Evolutionary conservation across 2,888 invertebrate genomes (phyloP).

Genomic region (Nasonia oneida): DNA sequence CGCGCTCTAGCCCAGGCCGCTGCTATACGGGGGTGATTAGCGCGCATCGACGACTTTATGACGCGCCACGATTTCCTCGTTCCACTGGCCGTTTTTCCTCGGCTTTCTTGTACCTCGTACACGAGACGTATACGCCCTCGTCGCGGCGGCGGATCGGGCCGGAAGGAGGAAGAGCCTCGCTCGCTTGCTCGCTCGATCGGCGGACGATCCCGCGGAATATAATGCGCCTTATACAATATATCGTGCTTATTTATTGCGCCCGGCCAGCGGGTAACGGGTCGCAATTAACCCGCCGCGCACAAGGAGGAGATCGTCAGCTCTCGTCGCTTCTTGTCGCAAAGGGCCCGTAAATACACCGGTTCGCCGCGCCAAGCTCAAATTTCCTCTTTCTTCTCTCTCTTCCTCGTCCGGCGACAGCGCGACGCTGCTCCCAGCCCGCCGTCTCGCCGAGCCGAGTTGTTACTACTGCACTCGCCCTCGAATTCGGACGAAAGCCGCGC

Average conservation of each 20-base stretch:
- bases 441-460: not conserved
- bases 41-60: slow-evolving; percentile 66
- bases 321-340: slow-evolving; percentile 22
- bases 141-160: slow-evolving; percentile 56
- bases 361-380: slow-evolving; percentile 38
- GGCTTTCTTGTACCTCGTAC: slow-evolving; percentile 19
- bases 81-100: slow-evolving; percentile 64
- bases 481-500: not conserved
- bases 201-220: slow-evolving; percentile 47
- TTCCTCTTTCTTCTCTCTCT: slow-evolving; percentile 58
- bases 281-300: slow-evolving; percentile 64
- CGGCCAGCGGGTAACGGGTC: slow-evolving; percentile 61
- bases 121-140: slow-evolving; percentile 40
- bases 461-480: not conserved
- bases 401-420: not conserved
- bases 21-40: slow-evolving; percentile 51
- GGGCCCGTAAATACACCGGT: slow-evolving; percentile 63
- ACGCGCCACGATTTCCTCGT: slow-evolving; percentile 67
- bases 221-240: slow-evolving; percentile 65
- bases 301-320: slow-evolving; percentile 7
- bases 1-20: slow-evolving; percentile 26
- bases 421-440: not conserved
- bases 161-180: slow-evolving; percentile 33
- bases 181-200: not conserved
- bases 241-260: slow-evolving; percentile 65